A percentile compares a stretch with the other conserved stretches of the same genome.
phyloP scores from a whole-genome alignment of 2,888 invertebrate species.

The Caenorhabditis macrosperma region DNA sequence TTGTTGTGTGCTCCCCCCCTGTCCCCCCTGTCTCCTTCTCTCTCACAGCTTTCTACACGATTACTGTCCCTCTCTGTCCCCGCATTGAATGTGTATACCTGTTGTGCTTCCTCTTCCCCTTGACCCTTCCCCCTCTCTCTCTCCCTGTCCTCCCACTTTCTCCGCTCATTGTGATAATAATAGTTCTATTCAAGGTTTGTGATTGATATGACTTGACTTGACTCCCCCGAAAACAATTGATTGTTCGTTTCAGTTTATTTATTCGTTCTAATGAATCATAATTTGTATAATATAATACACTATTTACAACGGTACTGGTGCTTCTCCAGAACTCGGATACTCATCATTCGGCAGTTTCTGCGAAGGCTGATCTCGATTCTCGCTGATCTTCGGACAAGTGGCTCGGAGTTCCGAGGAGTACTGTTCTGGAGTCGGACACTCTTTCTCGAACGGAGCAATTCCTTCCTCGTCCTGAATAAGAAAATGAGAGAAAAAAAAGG shows the following conservation, averaged over 20 bases:
- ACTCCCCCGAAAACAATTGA: constrained; percentile 20
- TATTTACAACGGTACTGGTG: constrained; percentile 1
- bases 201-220: constrained; percentile 29
- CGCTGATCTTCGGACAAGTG: constrained; percentile 48
- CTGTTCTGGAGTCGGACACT: constrained; percentile 63
- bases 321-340: constrained; percentile 31
- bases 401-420: constrained; percentile 54
- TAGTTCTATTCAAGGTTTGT: constrained; percentile 27
- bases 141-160: constrained; percentile 7
- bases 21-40: constrained; percentile 15
- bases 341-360: constrained; percentile 26
- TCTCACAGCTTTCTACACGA: constrained; percentile 33
- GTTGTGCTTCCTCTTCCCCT: constrained; percentile 13
- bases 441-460: constrained; percentile 60
- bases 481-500: neutral
- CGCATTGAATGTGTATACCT: constrained; percentile 9
- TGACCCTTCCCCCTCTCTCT: neutral
- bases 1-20: neutral
- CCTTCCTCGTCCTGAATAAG: constrained; percentile 72
- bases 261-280: constrained; percentile 27
- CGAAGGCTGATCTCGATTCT: constrained; percentile 21
- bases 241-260: constrained; percentile 35
- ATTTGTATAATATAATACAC: neutral
- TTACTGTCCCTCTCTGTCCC: neutral
- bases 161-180: constrained; percentile 35